Percentiles rank a stretch among this genome's conserved stretches.
Conservation (phyloP, 92 coral and sea anemone genomes). For the Epizoanthus fatuus region DNA sequence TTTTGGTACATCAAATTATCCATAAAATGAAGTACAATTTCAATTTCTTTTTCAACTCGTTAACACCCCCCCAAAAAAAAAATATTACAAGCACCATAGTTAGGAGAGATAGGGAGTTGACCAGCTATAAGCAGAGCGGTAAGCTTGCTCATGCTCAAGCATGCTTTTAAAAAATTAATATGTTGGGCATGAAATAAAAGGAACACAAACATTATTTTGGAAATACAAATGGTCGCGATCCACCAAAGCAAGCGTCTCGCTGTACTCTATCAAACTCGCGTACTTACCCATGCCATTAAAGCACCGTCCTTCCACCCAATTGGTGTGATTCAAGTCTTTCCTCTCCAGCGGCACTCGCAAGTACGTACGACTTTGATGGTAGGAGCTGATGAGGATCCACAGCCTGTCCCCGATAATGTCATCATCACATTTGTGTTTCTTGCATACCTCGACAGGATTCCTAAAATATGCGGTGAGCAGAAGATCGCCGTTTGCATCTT, state of each 20-base stretch:
- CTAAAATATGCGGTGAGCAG: constrained; percentile 52
- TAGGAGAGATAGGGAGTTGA: no score
- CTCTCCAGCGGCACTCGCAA: constrained; percentile 28
- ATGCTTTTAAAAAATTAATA: no score
- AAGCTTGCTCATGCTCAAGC: no score
- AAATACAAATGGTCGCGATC: background rate
- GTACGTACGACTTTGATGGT: background rate
- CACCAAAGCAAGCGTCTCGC: background rate
- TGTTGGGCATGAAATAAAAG: no score
- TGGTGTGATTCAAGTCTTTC: constrained; percentile 17
- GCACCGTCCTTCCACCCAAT: constrained; percentile 60
- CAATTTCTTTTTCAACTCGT: no score
- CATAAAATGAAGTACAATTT: no score
- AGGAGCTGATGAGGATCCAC: constrained; percentile 25
- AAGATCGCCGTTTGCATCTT: constrained; percentile 8
- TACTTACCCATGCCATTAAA: constrained; percentile 48
- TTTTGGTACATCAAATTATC: no score
- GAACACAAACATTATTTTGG: no score
- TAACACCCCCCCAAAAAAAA: no score
- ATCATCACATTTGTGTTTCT: background rate
- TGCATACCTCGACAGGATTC: constrained; percentile 41
- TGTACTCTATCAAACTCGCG: background rate
- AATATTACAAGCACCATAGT: no score
- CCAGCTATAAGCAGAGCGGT: no score
- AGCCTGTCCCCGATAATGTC: constrained; percentile 32